Conservation (phyloP, 2,888 invertebrate species). For the Agrochola lota region DNA sequence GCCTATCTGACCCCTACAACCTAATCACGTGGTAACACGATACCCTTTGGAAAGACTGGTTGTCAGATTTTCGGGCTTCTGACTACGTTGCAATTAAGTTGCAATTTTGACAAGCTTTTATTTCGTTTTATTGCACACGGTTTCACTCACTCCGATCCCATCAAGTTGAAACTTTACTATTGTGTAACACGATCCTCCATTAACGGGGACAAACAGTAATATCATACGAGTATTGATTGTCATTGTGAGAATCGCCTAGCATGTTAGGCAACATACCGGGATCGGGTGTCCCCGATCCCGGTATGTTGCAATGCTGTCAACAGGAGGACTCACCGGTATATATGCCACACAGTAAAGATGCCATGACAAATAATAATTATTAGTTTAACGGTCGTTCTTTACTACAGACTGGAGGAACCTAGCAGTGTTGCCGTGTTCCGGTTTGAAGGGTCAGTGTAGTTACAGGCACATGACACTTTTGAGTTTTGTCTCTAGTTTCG, state of each 20-base stretch:
- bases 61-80: neutral
- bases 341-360: no score
- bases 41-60: neutral
- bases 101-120: neutral
- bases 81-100: neutral
- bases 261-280: constrained; percentile 25
- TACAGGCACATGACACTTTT: neutral
- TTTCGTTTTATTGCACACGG: neutral
- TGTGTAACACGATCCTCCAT: constrained; percentile 1
- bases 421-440: neutral
- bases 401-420: neutral
- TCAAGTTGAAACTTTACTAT: constrained; percentile 9
- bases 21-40: no score
- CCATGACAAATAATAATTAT: neutral
- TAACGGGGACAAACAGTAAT: constrained; percentile 10
- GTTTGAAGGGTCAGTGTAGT: neutral
- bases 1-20: no score
- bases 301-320: constrained; percentile 32
- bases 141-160: neutral
- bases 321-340: neutral
- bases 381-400: neutral
- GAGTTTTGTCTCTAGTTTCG: neutral
- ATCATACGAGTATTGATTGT: constrained; percentile 34
- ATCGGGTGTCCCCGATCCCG: constrained; percentile 37
- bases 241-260: constrained; percentile 22